Conservation (phyloP, 53 echinoderm and acorn worm genomes). For the Echinarachnius parma region DNA sequence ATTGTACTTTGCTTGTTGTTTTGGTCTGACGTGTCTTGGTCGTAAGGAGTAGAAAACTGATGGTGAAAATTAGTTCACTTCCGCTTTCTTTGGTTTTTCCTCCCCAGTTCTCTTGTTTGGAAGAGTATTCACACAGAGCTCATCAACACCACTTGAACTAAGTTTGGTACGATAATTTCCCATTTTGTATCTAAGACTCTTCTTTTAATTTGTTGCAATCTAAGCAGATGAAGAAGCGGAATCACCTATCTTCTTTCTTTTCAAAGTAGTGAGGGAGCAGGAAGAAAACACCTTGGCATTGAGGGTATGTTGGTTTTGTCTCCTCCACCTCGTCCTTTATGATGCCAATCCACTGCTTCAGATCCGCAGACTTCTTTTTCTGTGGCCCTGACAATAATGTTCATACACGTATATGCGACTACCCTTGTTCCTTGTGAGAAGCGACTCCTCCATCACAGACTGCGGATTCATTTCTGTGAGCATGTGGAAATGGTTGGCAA, state of each 20-base stretch:
- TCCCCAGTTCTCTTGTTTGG: too few relatives aligned
- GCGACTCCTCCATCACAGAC: slow-evolving; percentile 47
- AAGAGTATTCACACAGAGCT: too few relatives aligned
- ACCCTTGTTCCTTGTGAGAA: slow-evolving; percentile 47
- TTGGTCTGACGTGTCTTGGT: too few relatives aligned
- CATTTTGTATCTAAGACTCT: too few relatives aligned
- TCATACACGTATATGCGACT: slow-evolving; percentile 42
- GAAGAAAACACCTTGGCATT: slow-evolving; percentile 49
- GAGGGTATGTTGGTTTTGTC: slow-evolving; percentile 44
- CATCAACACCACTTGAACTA: too few relatives aligned
- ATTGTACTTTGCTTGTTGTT: too few relatives aligned
- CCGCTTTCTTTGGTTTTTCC: too few relatives aligned
- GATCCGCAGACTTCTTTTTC: slow-evolving; percentile 33
- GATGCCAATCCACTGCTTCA: slow-evolving; percentile 50
- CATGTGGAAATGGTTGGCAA: slow-evolving; percentile 45
- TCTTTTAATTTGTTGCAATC: too few relatives aligned
- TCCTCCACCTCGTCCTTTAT: slow-evolving; percentile 51
- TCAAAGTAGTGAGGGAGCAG: slow-evolving; percentile 49
- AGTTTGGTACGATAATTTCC: too few relatives aligned
- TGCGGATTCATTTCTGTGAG: slow-evolving; percentile 43
- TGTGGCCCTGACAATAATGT: slow-evolving; percentile 47
- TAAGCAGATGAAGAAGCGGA: too few relatives aligned
- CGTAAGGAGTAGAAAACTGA: too few relatives aligned
- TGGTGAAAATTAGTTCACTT: too few relatives aligned
- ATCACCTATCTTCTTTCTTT: slow-evolving; percentile 45